A percentile compares a stretch with the other conserved stretches of the same genome.
Conservation (phyloP, 2,797 vertebrate genomes). For the Enteromius anoplus region DNA sequence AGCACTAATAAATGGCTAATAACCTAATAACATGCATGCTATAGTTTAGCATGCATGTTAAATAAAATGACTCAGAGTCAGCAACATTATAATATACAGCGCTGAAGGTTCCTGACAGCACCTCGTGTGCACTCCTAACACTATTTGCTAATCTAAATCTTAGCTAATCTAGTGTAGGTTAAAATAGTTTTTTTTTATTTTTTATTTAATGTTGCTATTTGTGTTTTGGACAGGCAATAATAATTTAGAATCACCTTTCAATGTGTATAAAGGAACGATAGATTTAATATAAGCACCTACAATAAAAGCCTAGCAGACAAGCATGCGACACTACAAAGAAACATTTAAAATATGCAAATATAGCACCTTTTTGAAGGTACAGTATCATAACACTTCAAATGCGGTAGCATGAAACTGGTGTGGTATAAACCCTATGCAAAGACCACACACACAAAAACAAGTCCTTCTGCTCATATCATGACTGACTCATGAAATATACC, state of each 20-base stretch:
- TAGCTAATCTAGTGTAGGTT: neutral
- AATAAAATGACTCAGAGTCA: neutral
- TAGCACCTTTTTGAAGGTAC: neutral
- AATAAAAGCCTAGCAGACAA: conserved; percentile 3
- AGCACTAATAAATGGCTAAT: too few relatives aligned
- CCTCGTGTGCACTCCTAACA: neutral
- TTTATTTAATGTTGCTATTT: neutral
- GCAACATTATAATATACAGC: neutral
- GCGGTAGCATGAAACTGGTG: neutral
- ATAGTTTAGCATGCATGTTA: too few relatives aligned
- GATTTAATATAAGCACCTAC: conserved; percentile 14
- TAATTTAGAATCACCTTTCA: neutral
- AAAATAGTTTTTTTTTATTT: neutral
- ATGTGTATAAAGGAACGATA: neutral
- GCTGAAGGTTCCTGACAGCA: neutral
- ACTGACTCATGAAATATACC: conserved; percentile 3
- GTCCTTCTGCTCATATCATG: neutral
- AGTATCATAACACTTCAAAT: conserved; percentile 5
- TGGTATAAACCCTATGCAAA: conserved; percentile 12
- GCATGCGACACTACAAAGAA: neutral
- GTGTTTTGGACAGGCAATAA: neutral
- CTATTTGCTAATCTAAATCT: neutral
- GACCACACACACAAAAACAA: neutral
- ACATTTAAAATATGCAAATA: conserved; percentile 4
- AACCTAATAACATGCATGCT: too few relatives aligned